A percentile compares a stretch with the other conserved stretches of the same genome.
Conservation (phyloP, 2,888 invertebrate species). For the Platycheirus rosarum region DNA sequence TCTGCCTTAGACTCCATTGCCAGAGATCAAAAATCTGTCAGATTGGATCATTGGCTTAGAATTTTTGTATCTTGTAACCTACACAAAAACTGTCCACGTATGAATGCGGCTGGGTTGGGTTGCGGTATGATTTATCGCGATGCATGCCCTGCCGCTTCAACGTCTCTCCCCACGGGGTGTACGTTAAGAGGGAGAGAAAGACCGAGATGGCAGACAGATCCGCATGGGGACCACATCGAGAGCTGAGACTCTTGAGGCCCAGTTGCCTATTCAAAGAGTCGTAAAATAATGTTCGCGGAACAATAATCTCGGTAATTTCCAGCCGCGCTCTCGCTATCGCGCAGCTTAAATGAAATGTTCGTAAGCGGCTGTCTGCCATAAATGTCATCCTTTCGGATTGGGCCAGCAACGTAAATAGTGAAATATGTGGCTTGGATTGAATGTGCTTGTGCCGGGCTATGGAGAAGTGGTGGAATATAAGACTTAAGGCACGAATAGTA, state of each 20-base stretch:
- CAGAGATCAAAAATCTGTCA: slow-evolving; percentile 74
- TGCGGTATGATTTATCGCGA: slow-evolving; percentile 68
- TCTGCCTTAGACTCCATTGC: slow-evolving; percentile 62
- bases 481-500: slow-evolving; percentile 55
- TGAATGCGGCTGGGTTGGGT: slow-evolving; percentile 69
- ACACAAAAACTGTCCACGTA: slow-evolving; percentile 73
- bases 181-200: slow-evolving; percentile 13
- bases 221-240: slow-evolving; percentile 28
- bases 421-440: slow-evolving; percentile 58
- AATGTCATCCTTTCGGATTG: slow-evolving; percentile 71
- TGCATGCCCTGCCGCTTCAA: slow-evolving; percentile 48
- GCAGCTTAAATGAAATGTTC: slow-evolving; percentile 63
- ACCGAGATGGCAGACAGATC: slow-evolving; percentile 5
- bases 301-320: slow-evolving; percentile 63
- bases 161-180: neutral
- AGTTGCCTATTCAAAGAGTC: slow-evolving; percentile 46
- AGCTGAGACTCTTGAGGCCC: slow-evolving; percentile 13
- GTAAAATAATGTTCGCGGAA: slow-evolving; percentile 60
- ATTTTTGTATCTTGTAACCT: slow-evolving; percentile 66
- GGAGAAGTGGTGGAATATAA: neutral
- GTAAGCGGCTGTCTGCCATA: slow-evolving; percentile 64
- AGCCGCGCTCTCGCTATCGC: slow-evolving; percentile 49
- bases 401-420: slow-evolving; percentile 53
- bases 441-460: neutral
- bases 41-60: slow-evolving; percentile 72